A percentile compares a stretch with the other conserved stretches of the same genome.
phyloP scores from a whole-genome alignment of 2,797 vertebrate species.

The Darevskia mixta region DNA sequence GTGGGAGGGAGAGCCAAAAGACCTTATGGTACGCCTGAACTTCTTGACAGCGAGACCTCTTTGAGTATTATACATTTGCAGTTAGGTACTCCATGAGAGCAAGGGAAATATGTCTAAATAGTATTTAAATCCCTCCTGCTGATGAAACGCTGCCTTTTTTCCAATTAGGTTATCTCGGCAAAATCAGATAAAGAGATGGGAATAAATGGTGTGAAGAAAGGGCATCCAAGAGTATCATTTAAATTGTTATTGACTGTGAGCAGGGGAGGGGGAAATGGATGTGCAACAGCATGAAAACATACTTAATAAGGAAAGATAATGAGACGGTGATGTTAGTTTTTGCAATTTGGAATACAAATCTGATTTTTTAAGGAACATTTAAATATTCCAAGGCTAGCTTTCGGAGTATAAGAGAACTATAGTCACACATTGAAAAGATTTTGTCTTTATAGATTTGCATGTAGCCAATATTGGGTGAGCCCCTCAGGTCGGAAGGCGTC shows the following conservation, averaged over 20 bases:
- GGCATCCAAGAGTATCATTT: conserved; percentile 71
- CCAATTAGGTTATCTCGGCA: conserved; percentile 76
- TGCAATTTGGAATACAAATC: conserved; percentile 38
- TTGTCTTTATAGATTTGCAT: no score
- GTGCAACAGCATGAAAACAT: conserved; percentile 63
- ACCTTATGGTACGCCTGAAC: conserved; percentile 68
- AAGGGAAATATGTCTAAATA: conserved; percentile 76
- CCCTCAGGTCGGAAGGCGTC: no score
- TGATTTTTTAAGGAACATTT: conserved; percentile 15
- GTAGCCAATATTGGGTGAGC: no score
- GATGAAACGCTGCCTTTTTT: conserved; percentile 68
- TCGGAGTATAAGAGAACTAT: conserved; percentile 22
- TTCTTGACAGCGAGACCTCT: conserved; percentile 71
- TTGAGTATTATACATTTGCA: conserved; percentile 73
- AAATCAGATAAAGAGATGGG: conserved; percentile 73
- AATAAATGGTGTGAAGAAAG: conserved; percentile 69
- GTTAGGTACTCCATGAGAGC: conserved; percentile 72
- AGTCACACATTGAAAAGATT: no score
- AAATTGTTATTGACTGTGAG: conserved; percentile 73
- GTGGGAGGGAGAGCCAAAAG: conserved; percentile 32
- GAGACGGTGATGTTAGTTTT: conserved; percentile 45
- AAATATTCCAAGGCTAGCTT: conserved; percentile 52
- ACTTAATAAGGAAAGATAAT: conserved; percentile 68
- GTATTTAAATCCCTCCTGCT: conserved; percentile 74
- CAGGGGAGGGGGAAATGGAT: not conserved